Evolutionary conservation across 2,888 invertebrate species (phyloP), one percentile per base, ranked within the genome.

Genomic region (Zaprionus obscuricornis): DNA sequence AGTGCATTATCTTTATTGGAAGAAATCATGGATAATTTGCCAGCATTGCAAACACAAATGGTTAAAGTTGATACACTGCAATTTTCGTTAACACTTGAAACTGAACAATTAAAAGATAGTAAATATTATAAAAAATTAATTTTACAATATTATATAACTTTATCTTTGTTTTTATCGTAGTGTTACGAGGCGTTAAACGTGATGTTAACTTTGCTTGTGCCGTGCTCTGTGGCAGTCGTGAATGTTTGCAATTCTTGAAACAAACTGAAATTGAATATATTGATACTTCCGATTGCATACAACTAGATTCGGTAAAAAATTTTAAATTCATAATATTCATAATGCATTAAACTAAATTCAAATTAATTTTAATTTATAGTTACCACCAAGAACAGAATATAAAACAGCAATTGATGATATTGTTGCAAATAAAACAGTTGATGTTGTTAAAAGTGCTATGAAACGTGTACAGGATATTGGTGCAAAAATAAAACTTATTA

Each of bases 71-170:
- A 93, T 81, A 88, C 89, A 20, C 91, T 93, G 65, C 95, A 96
- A 91, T 65, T 91, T 96, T 66, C 92, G 95, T 43, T 92, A n/a
- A n/a, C n/a, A n/a, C n/a, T 91, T 45, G 93, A 93, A 78, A 95
- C 95, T 3, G 93, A 93, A 26, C 92, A 93, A 68, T 92, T 96
- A 65, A 94, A 95, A 88, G 92, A 93, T 66, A 95, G 96, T 95
- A 89, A 78, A 77, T 75, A 42, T 5, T 6, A 31, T 11, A 31
- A 11, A 6, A n/a, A 27, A 1, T 14, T 0, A 7, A 3, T 1
- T 10, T 1, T 10, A 6, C 3, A 3, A 11, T 22, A 22, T 22
- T 22, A 5, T 5, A 5, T 22, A 7, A 22, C 2, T 22, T 5
- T 24, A 3, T 39, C 2, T 20, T 13, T 17, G 1, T 16, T 11